Percentiles rank a stretch among this genome's conserved stretches.
Conservation (phyloP, 1,140 invertebrate species). For the Drepana arcuata region DNA sequence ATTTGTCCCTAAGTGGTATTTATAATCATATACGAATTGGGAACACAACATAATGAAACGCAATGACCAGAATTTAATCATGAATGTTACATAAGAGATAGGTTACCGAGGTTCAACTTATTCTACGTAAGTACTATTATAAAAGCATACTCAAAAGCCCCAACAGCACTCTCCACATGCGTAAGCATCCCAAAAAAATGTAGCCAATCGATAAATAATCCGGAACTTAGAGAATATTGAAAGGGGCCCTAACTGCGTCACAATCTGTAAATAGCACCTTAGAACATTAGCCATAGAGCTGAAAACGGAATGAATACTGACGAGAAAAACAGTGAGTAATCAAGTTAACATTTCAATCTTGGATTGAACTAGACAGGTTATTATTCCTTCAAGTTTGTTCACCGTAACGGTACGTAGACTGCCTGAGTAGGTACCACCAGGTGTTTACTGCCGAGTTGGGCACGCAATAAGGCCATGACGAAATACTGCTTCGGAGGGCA, state of each 20-base stretch:
- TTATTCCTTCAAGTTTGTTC: conserved; percentile 27
- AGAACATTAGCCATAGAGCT: conserved; percentile 10
- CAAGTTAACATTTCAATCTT: conserved; percentile 18
- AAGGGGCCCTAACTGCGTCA: too few relatives aligned
- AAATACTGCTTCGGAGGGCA: conserved; percentile 6
- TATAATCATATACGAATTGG: too few relatives aligned
- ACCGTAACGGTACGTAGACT: conserved; percentile 30
- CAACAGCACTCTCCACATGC: too few relatives aligned
- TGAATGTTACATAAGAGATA: too few relatives aligned
- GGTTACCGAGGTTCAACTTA: too few relatives aligned
- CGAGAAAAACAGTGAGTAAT: conserved; percentile 12
- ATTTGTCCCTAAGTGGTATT: too few relatives aligned
- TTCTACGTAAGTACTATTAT: too few relatives aligned
- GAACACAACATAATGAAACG: too few relatives aligned
- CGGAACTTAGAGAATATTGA: not conserved
- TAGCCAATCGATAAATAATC: conserved; percentile 1
- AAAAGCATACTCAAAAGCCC: too few relatives aligned
- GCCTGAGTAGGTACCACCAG: conserved; percentile 19
- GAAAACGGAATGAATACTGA: conserved; percentile 2
- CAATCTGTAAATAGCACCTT: too few relatives aligned
- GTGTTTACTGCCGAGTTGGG: conserved; percentile 18
- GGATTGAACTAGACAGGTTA: conserved; percentile 17
- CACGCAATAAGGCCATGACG: conserved; percentile 20
- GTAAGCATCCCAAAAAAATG: too few relatives aligned
- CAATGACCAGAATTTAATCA: too few relatives aligned